Conservation (phyloP, 2,888 invertebrate species). For the Halictus quadricinctus region DNA sequence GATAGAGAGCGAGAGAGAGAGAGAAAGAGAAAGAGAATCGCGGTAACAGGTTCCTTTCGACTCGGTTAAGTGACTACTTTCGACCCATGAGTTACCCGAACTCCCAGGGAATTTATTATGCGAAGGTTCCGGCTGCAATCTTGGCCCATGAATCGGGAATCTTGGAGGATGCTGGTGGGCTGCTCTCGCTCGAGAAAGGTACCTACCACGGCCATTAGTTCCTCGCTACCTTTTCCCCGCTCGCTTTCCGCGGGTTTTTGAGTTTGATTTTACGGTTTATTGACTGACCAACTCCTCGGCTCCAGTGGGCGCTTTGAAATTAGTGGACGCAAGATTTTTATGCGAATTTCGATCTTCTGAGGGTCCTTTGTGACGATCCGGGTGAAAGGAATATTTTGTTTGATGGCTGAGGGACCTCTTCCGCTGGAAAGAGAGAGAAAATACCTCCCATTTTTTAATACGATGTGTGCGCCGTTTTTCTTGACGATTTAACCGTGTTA, state of each 20-base stretch:
- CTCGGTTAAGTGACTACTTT: conserved; percentile 19
- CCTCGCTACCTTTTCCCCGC: background rate
- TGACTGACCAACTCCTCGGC: background rate
- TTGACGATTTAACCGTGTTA: background rate
- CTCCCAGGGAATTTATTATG: conserved; percentile 4
- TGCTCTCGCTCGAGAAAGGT: background rate
- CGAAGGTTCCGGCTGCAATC: background rate
- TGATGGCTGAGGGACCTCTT: background rate
- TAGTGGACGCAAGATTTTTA: background rate
- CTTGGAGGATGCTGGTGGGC: background rate
- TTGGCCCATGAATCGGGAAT: background rate
- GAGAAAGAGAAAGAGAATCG: conserved; percentile 24
- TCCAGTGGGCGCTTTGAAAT: background rate
- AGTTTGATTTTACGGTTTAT: conserved; percentile 4
- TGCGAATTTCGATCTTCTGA: background rate
- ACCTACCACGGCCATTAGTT: background rate
- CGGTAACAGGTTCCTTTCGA: conserved; percentile 21
- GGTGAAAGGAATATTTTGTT: background rate
- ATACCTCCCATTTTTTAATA: background rate
- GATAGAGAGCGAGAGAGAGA: background rate
- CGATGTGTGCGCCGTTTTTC: background rate
- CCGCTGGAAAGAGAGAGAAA: too few species aligned
- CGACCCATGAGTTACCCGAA: background rate
- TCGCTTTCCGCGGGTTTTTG: background rate
- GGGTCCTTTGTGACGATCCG: background rate